These are phyloP conservation scores for Ceyx margarethae DNA, from an alignment of 2,113 vertebrate genomes.

Conservation along the genomic window DNA sequence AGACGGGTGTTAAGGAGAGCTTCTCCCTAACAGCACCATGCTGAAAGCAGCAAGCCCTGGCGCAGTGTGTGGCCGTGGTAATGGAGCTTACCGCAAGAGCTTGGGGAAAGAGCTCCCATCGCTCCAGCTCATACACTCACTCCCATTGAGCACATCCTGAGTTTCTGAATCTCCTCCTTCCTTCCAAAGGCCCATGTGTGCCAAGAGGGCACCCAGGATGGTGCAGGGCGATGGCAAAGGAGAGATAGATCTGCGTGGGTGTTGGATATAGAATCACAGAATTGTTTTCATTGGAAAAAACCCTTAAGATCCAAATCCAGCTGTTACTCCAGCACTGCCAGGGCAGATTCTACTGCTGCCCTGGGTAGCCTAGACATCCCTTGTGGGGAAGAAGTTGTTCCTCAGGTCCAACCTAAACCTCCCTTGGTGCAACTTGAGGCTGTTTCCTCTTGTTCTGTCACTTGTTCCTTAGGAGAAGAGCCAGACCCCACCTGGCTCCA, in stretches of 20 bases:
- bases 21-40: not conserved
- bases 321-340: not conserved
- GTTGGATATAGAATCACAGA: not conserved
- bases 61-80: not conserved
- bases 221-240: not conserved
- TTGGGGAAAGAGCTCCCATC: not conserved
- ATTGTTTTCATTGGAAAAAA: not conserved
- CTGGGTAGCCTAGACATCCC: not conserved
- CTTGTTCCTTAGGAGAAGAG: not conserved
- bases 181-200: not conserved
- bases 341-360: not conserved
- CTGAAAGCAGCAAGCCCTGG: not conserved
- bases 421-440: not conserved
- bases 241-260: not conserved
- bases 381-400: not conserved
- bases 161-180: not conserved
- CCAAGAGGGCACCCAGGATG: accelerated
- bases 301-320: not conserved
- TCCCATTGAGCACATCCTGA: not conserved
- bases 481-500: not conserved
- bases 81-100: constrained; percentile 39
- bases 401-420: not conserved
- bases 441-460: not conserved
- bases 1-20: not conserved
- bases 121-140: not conserved